Evolutionary conservation across 2,797 vertebrate genomes (phyloP), one percentile per base, ranked within the genome.

Genomic region (Novumbra hubbsi): DNA sequence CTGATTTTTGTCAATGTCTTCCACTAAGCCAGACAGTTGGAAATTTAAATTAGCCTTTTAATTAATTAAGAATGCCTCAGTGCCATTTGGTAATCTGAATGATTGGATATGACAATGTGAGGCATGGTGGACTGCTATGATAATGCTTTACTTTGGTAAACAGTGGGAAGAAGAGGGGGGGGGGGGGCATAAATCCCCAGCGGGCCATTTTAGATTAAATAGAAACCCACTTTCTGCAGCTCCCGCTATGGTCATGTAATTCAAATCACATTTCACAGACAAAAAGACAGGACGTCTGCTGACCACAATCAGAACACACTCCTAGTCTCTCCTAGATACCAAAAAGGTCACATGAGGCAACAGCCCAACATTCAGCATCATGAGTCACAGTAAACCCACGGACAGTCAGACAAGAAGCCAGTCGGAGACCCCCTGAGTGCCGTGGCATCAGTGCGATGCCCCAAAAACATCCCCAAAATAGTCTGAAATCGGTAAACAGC

Each of bases 61-160:
- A 92, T 91, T 88, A 90, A 90, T 81, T 73, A 83, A 78, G 81
- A 84, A 72, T 75, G 80, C 74, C 66, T 70, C 77, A 83, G 80
- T 75, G 77, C 75, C 77, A 85, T 85, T 88, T 75, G 69, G 78
- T 83, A 65, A 88, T 85, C 85, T 80, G 84, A 88, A 88, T 87
- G 78, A 86, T 76, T 72, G 83, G 73, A 76, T 66, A 67, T 76
- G 83, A 85, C 83, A 83, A 78, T 80, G 71, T 72, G 82, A 81
- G 67, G 76, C 80, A 45, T 80, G 68, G 83, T 73, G 77, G 78
- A 76, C 78, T 71, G 80, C 76, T 81, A 84, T 81, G 83, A 87
- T 87, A 79, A 87, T 84, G 84, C 80, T 52, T 82, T 73, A 80
- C 85, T 85, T 81, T 78, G 76, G 80, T 81, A 81, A 90, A 79